These are phyloP conservation scores for Drosophila kokeensis DNA, from an alignment of 2,888 invertebrate species.

Conservation along the genomic window DNA sequence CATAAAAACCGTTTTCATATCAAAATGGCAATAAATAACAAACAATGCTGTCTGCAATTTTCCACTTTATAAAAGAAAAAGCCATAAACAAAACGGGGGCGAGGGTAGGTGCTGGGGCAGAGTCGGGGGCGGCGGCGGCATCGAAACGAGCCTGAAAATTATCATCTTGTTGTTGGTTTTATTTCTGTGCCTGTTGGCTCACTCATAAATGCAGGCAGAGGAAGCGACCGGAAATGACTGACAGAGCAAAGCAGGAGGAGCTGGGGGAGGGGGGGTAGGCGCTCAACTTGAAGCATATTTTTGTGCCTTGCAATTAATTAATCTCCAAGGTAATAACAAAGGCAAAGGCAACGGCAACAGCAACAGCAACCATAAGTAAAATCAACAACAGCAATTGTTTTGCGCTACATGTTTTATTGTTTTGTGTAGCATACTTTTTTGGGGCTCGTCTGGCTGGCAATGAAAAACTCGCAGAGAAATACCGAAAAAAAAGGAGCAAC, in stretches of 20 bases:
- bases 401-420: slow-evolving; percentile 71
- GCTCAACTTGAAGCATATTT: slow-evolving; percentile 76
- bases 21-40: slow-evolving; percentile 81
- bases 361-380: slow-evolving; percentile 19
- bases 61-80: slow-evolving; percentile 77
- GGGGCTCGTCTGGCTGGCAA: slow-evolving; percentile 38
- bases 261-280: slow-evolving; percentile 1
- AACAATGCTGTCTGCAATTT: slow-evolving; percentile 80
- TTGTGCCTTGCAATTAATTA: slow-evolving; percentile 78
- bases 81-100: slow-evolving; percentile 70
- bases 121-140: neutral
- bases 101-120: neutral
- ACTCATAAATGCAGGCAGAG: slow-evolving; percentile 67
- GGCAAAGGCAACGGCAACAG: slow-evolving; percentile 31
- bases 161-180: slow-evolving; percentile 71
- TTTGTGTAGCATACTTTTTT: slow-evolving; percentile 47
- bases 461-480: slow-evolving; percentile 25
- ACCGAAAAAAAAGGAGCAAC: slow-evolving; percentile 15
- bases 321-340: slow-evolving; percentile 81
- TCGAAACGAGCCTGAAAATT: slow-evolving; percentile 70
- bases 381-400: slow-evolving; percentile 65
- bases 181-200: slow-evolving; percentile 28
- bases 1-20: slow-evolving; percentile 71
- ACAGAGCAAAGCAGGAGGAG: slow-evolving; percentile 37
- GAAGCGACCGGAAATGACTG: slow-evolving; percentile 71